phyloP scores from a whole-genome alignment of 2,113 vertebrate genomes.

The Hucho hucho region DNA sequence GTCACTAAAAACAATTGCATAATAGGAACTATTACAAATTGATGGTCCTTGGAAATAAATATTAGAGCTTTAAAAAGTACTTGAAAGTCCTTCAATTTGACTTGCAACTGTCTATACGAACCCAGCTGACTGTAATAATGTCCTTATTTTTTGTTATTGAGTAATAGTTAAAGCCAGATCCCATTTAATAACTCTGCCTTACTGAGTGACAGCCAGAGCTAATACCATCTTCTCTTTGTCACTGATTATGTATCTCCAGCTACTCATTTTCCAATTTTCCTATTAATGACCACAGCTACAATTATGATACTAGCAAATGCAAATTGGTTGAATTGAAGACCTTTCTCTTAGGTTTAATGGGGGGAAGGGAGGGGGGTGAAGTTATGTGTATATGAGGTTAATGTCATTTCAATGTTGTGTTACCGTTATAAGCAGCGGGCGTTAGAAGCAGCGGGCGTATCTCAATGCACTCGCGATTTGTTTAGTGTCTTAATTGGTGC shows the following conservation, averaged over 20 bases:
- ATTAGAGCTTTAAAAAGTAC: no score
- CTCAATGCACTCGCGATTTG: slow-evolving; percentile 76
- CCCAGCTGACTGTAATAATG: slow-evolving; percentile 45
- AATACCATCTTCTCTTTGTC: slow-evolving; percentile 41
- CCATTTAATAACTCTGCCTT: slow-evolving; percentile 56
- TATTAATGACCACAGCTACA: slow-evolving; percentile 75
- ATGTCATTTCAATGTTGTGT: slow-evolving; percentile 65
- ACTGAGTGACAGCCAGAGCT: slow-evolving; percentile 30
- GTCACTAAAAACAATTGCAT: no score
- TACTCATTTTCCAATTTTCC: slow-evolving; percentile 68
- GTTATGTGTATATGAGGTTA: slow-evolving; percentile 64
- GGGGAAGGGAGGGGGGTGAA: slow-evolving; percentile 20
- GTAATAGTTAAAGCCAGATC: slow-evolving; percentile 63
- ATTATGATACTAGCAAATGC: slow-evolving; percentile 81
- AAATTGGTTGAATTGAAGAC: slow-evolving; percentile 78
- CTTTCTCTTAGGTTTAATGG: slow-evolving; percentile 70
- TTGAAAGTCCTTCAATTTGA: no score
- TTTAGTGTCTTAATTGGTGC: slow-evolving; percentile 75
- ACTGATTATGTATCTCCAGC: slow-evolving; percentile 51
- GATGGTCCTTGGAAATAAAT: no score
- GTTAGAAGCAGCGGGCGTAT: slow-evolving; percentile 46
- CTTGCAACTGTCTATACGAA: no score
- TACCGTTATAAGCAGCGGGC: slow-evolving; percentile 72
- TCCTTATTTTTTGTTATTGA: slow-evolving; percentile 66
- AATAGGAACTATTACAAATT: no score